Percentiles rank a stretch among this genome's conserved stretches.
phyloP scores from a whole-genome alignment of 1,140 invertebrate genomes.

The Pseudachorutes palmiensis region DNA sequence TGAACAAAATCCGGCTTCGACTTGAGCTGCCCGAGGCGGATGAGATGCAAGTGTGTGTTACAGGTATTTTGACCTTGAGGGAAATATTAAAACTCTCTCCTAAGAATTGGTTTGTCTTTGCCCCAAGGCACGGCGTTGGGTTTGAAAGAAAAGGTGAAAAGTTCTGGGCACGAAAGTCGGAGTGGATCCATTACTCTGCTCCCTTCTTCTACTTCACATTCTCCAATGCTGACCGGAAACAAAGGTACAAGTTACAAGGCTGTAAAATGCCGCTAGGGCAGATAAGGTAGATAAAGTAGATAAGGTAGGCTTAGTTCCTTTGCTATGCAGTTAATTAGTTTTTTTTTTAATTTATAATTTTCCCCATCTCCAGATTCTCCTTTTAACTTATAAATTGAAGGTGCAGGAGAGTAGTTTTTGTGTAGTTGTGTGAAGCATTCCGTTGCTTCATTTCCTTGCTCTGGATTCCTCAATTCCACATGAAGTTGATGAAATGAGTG shows the following conservation, averaged over 20 bases:
- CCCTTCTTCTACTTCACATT: neutral
- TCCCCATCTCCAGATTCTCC: no score
- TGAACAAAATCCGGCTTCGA: slow-evolving; percentile 67
- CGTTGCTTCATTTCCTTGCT: no score
- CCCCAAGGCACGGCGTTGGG: slow-evolving; percentile 60
- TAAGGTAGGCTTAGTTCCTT: no score
- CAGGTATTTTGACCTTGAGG: slow-evolving; percentile 45
- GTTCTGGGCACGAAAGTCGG: slow-evolving; percentile 37
- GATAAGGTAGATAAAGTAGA: no score
- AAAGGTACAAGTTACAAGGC: neutral
- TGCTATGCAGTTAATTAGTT: no score
- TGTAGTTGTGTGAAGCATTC: no score
- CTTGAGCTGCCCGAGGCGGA: slow-evolving; percentile 76
- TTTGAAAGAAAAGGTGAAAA: slow-evolving; percentile 52
- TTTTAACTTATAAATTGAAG: no score
- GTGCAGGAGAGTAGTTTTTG: no score
- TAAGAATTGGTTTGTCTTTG: slow-evolving; percentile 15
- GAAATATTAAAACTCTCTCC: neutral
- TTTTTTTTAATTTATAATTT: no score
- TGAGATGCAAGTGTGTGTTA: slow-evolving; percentile 75
- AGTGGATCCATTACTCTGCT: neutral
- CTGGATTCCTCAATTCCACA: no score
- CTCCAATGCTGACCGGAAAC: neutral
- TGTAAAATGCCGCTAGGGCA: no score
- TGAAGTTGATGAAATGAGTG: no score